A percentile compares a stretch with the other conserved stretches of the same genome.
phyloP scores from a whole-genome alignment of 2,888 invertebrate species.

The Apodemia zela region DNA sequence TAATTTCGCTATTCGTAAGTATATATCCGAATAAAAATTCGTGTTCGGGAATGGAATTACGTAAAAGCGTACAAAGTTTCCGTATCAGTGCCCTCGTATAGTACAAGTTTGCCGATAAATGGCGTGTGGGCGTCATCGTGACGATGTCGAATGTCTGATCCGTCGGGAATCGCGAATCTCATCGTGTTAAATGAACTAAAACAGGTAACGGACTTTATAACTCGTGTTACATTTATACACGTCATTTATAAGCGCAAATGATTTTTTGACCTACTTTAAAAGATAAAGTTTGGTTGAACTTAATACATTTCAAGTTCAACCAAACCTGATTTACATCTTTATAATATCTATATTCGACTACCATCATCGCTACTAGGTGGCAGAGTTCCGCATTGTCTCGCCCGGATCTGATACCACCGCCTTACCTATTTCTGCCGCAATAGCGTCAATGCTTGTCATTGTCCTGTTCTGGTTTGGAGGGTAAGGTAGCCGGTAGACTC shows the following conservation, averaged over 20 bases:
- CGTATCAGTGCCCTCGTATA: constrained; percentile 63
- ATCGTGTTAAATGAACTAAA: constrained; percentile 42
- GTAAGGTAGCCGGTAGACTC: no score
- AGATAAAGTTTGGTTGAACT: no score
- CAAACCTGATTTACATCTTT: no score
- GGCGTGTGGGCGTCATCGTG: constrained; percentile 53
- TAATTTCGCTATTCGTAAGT: constrained; percentile 18
- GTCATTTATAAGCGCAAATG: neutral
- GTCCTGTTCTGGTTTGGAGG: no score
- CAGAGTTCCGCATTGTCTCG: no score
- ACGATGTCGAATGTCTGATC: constrained; percentile 44
- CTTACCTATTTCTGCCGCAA: no score
- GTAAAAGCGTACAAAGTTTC: constrained; percentile 41
- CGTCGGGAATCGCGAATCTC: constrained; percentile 38
- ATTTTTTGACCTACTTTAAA: neutral
- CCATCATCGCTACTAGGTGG: no score
- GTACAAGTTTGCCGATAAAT: constrained; percentile 61
- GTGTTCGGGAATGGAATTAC: constrained; percentile 15
- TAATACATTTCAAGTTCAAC: no score
- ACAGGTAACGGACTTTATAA: constrained; percentile 36
- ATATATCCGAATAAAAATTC: constrained; percentile 1
- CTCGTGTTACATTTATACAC: constrained; percentile 20
- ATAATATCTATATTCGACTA: no score
- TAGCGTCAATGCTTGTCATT: no score
- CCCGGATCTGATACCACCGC: no score